Conservation (phyloP, 2,888 invertebrate species). For the Blera fallax region DNA sequence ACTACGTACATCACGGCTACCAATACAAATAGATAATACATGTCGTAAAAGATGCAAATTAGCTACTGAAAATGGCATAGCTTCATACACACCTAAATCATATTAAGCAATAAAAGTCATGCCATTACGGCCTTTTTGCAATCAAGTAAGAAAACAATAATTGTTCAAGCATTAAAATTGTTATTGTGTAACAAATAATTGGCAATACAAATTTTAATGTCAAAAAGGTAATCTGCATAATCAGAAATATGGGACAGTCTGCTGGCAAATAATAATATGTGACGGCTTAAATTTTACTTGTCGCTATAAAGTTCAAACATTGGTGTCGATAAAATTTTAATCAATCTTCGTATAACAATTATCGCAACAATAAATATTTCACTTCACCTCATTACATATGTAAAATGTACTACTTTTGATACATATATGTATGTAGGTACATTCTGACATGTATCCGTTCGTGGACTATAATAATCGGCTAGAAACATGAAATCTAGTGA, state of each 20-base stretch:
- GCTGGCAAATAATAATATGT: neutral
- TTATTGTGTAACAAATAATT: neutral
- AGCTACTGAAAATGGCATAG: neutral
- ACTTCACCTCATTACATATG: too few species aligned
- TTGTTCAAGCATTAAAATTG: conserved; percentile 8
- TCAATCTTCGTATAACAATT: too few species aligned
- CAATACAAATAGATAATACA: neutral
- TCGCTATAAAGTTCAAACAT: too few species aligned
- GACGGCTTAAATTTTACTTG: neutral
- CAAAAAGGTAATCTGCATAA: neutral
- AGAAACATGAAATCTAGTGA: too few species aligned
- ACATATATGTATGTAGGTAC: too few species aligned
- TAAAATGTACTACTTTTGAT: too few species aligned
- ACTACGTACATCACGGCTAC: too few species aligned
- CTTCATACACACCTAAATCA: neutral
- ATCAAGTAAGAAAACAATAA: neutral
- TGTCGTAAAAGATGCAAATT: neutral
- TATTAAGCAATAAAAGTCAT: neutral
- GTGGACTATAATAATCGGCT: too few species aligned
- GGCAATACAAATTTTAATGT: neutral
- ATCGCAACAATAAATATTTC: too few species aligned
- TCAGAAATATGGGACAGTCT: neutral
- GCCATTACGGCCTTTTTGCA: neutral
- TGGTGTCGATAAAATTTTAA: too few species aligned
- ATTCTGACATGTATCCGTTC: too few species aligned